These are phyloP conservation scores for Pseudoatta argentina DNA, from an alignment of 1,140 invertebrate species.

Conservation along the genomic window DNA sequence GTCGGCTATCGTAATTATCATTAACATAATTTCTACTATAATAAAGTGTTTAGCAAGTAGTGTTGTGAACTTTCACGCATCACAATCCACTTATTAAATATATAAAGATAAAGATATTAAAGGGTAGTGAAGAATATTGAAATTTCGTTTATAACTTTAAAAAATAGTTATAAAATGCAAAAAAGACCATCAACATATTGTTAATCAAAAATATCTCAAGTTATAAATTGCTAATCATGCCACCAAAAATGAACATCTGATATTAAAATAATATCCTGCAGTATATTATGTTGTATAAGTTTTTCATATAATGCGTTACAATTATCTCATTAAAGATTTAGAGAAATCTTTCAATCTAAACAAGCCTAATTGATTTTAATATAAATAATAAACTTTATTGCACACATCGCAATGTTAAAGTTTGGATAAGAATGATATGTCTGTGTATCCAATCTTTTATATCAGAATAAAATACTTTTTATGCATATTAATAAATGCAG, in stretches of 20 bases:
- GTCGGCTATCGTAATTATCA: neutral
- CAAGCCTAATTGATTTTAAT: conserved; percentile 28
- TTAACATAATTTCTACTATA: neutral
- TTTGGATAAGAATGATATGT: conserved; percentile 16
- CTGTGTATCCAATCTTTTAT: neutral
- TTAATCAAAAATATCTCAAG: conserved; percentile 23
- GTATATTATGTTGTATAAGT: neutral
- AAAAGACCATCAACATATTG: conserved; percentile 15
- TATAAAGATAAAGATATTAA: conserved; percentile 10
- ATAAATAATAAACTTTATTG: conserved; percentile 7
- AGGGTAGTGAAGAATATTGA: neutral
- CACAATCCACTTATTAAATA: neutral
- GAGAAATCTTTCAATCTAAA: conserved; percentile 16
- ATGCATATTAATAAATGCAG: conserved; percentile 9
- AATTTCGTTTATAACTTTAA: conserved; percentile 3
- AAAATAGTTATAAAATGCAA: conserved; percentile 11
- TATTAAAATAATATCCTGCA: conserved; percentile 31
- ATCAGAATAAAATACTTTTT: conserved; percentile 23
- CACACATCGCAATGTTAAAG: conserved; percentile 1
- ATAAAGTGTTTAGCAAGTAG: neutral
- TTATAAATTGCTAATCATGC: neutral
- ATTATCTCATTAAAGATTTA: conserved; percentile 28
- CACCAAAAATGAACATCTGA: neutral
- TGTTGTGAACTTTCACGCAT: neutral
- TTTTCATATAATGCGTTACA: neutral